Base-by-base conservation (phyloP, 92 coral and sea anemone species). In the Epizoanthus rinbou region DNA sequence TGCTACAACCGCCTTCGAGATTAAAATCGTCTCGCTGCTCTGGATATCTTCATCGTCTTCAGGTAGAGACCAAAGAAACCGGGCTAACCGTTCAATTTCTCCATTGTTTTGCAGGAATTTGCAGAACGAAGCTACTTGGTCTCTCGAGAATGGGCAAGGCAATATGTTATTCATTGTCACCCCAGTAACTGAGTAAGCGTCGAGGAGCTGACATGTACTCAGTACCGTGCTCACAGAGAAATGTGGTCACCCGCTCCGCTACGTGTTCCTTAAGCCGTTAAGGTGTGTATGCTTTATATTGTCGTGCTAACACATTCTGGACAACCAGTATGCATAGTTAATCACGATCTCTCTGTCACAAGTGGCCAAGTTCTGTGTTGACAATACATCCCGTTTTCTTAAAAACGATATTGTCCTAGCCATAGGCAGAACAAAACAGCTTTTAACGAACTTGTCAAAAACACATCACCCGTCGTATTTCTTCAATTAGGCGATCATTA, bases 1-100 rank as follows among this genome's bases (percentile, higher is more conserved):
- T 19, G 97, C 87, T 8, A 93, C 99, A n/a, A 94, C 97, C 14
- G 98, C 98, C 35, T 88, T 90, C 3, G 98, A 91, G n/a, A 94
- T 92, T 19, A 90, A 83, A 73, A 96, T 94, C 21, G 94, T 85
- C 90, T 96, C 99, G 45, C 94, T 84, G 52, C 76, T 86, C 69
- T 88, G 88, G 25, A 90, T 89, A 39, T 93, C 97, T 81, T 84
- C 93, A 69, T 91, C 85, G 25, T 86, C 91, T 82, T 79, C 85
- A 39, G 99, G 99, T 65, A 96, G 79, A 3, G 99, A 96, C 99
- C 99, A 96, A 18, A 96, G 93, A 88, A 96, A 96, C 68, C 99
- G 85, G 19, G 92, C 89, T 39, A 96, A 73, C 54, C 99, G 89
- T 25, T 96, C 98, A 33, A 91, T 90, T 62, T 96, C 89, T n/a